Base-by-base conservation (phyloP, 2,888 invertebrate genomes). In the Catocala nupta region DNA sequence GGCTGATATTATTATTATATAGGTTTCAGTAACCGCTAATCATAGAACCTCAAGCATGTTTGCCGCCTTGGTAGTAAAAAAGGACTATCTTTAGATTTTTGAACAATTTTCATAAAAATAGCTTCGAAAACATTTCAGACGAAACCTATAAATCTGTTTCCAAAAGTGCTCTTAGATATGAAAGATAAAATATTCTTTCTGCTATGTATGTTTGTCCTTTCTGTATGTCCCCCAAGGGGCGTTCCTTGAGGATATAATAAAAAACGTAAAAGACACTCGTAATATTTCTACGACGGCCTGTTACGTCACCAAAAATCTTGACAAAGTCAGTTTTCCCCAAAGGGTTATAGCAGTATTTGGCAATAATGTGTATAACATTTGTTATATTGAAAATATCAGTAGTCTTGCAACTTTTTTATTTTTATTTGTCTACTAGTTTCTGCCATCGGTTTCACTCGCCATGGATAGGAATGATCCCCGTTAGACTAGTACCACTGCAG, bases 211-310 rank as follows among this genome's bases (percentile, higher is more conserved):
- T 53, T 51, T 52, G 55, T 60, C 58, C 65, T 55, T 47, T 50
- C 62, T 64, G 54, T 47, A 49, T 43, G 16, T 42, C 56, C 59
- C 77, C 65, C 65, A 52, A 44, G 69, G 55, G 78, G 39, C 34
- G 9, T 48, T 47, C 62, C 65, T 78, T 68, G 65, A 78, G 60
- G 65, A 59, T 65, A 58, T 65, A 67, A 77, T 78, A 69, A 73
- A 77, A 78, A 69, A 58, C 56, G 59, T 53, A 58, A 39, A 56
- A n/a, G 49, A 56, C 49, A 52, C 33, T 49, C 61, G 58, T 69
- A 67, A 69, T 76, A 68, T 70, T 65, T 66, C 62, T 55, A 60
- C 58, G 59, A 59, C 42, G 59, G 12, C 55, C 59, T 68, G 63
- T 71, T 68, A 66, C 64, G 54, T 65, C 55, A 68, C 63, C 55